These are phyloP conservation scores for Tapera naevia DNA, from an alignment of 2,797 vertebrate species.

Conservation along the genomic window DNA sequence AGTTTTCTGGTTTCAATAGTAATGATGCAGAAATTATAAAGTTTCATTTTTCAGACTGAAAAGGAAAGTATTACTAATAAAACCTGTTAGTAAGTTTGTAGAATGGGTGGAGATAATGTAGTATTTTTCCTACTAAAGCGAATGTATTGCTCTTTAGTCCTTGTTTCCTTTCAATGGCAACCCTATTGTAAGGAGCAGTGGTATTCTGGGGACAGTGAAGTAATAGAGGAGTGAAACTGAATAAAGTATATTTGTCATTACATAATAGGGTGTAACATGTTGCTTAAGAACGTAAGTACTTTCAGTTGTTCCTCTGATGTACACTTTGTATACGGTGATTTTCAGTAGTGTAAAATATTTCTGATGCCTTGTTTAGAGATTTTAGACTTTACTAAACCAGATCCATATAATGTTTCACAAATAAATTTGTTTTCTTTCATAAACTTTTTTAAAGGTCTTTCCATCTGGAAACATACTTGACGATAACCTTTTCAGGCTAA, in stretches of 20 bases:
- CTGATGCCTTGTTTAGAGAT: not conserved
- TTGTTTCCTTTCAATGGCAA: not conserved
- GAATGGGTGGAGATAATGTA: not conserved
- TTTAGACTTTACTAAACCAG: not conserved
- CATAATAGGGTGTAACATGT: not conserved
- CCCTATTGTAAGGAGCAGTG: not conserved
- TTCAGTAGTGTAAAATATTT: not conserved
- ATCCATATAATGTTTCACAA: not conserved
- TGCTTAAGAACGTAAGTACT: not conserved
- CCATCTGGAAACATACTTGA: not conserved
- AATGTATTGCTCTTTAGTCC: not conserved
- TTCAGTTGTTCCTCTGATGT: not conserved
- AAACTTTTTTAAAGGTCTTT: slow-evolving; percentile 16
- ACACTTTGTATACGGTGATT: not conserved
- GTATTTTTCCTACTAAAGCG: not conserved
- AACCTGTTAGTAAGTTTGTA: not conserved
- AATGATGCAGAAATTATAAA: not conserved
- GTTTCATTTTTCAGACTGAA: not conserved
- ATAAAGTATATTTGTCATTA: not conserved
- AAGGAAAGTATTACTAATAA: not conserved
- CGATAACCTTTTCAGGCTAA: slow-evolving; percentile 28
- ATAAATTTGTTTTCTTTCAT: not conserved
- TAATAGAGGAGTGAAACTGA: not conserved
- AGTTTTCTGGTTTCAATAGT: not conserved
- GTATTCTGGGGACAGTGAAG: not conserved